Conservation (phyloP, 1,140 invertebrate genomes). For the Brachionus paranguensis region DNA sequence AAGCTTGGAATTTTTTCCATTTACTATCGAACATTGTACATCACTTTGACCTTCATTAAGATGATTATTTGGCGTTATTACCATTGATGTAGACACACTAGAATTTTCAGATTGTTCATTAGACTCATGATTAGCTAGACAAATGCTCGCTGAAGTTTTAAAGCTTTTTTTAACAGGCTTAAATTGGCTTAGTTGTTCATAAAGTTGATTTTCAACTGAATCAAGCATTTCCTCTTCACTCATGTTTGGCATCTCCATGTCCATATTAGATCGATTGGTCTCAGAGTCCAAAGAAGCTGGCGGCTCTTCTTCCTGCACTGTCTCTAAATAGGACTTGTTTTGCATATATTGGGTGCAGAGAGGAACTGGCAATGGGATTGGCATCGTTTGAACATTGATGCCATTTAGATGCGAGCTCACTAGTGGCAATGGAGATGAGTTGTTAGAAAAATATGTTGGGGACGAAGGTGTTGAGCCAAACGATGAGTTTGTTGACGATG, state of each 20-base stretch:
- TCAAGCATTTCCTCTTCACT: background rate
- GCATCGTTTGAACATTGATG: constrained; percentile 20
- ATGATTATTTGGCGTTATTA: background rate
- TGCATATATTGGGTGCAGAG: background rate
- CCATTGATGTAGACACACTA: constrained; percentile 8
- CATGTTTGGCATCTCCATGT: background rate
- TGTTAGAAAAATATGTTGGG: background rate
- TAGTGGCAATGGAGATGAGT: background rate
- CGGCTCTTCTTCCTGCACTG: constrained; percentile 8
- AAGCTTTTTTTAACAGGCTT: constrained; percentile 6
- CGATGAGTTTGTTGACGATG: background rate
- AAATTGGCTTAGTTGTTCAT: constrained; percentile 26
- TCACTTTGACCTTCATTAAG: background rate
- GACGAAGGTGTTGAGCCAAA: constrained; percentile 17
- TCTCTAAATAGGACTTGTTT: constrained; percentile 22
- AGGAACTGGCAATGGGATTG: background rate
- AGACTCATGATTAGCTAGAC: background rate
- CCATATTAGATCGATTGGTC: background rate
- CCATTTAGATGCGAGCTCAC: background rate
- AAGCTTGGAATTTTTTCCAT: background rate
- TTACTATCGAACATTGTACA: background rate
- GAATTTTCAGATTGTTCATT: background rate
- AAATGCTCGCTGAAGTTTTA: constrained; percentile 13
- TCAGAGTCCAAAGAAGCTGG: background rate
- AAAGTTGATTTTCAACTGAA: constrained; percentile 3